Evolutionary conservation across 2,113 vertebrate species (phyloP), one percentile per base, ranked within the genome.

Genomic region (Mustelus asterias): DNA sequence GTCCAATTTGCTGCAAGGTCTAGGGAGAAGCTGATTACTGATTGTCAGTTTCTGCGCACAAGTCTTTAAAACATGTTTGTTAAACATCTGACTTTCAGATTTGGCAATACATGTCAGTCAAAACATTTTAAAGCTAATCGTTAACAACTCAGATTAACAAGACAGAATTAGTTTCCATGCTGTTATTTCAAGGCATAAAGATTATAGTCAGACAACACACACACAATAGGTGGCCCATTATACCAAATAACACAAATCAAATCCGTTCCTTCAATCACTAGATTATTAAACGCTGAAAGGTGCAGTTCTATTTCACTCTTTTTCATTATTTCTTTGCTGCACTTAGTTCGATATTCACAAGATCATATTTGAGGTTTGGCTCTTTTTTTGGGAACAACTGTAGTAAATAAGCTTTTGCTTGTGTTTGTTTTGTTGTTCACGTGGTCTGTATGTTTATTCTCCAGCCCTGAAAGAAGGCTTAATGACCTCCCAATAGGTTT

Each of bases 401-500:
- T 41, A 70, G 92, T 94, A 69, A 95, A 95, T 95, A 76, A 95
- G 69, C 94, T 33, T 29, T 26, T 54, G 69, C 69, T 95, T 95
- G 41, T 48, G 69, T 72, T 95, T 95, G 93, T 95, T 94, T 92
- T 72, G 94, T 70, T 94, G 65, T 94, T 94, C 92, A 95, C 37
- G 11, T 95, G 67, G 94, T 95, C 67, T 95, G 44, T 70, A 95
- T 54, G 69, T 95, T 95, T 95, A 72, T 95, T 95, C 41, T 95
- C 67, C 94, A 95, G 41, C 94, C 69, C 67, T 72, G 94, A 95
- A 72, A 72, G 67, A 0, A 29, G 44, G 70, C 48, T 98, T 98
- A 99, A 96, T 99, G 98, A 96, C 98, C 98, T 96, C 99, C 98
- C 0, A 99, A 98, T 10, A 99, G 97, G 97, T 98, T 99, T 96